phyloP scores from a whole-genome alignment of 2,797 vertebrate genomes.

The Petrocephalus sullivani region DNA sequence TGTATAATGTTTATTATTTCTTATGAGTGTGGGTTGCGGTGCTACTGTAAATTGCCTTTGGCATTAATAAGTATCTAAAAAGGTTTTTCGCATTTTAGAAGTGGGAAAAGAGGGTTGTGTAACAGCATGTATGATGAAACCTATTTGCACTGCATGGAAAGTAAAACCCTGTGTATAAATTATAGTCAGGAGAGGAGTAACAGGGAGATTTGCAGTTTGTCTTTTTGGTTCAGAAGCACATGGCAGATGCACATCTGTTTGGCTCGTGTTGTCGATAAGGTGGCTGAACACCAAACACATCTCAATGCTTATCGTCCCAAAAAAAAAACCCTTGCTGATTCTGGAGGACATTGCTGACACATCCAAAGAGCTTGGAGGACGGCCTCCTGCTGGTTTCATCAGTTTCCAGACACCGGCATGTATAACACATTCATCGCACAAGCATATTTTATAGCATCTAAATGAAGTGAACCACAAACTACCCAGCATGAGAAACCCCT shows the following conservation, averaged over 20 bases:
- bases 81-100: background rate
- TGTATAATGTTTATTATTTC: background rate
- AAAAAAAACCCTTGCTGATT: background rate
- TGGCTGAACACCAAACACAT: background rate
- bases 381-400: background rate
- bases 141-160: background rate
- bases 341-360: background rate
- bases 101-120: background rate
- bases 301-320: background rate
- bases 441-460: background rate
- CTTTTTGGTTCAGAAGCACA: background rate
- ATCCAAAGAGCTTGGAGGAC: background rate
- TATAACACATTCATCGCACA: background rate
- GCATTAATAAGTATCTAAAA: background rate
- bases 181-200: background rate
- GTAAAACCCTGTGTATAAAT: background rate
- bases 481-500: background rate
- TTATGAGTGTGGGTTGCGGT: background rate
- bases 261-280: background rate
- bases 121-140: background rate
- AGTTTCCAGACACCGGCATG: background rate
- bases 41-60: background rate
- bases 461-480: background rate
- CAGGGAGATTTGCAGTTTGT: background rate
- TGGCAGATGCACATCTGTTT: background rate